Conservation (phyloP, 2,113 vertebrate species). For the Etheostoma spectabile region DNA sequence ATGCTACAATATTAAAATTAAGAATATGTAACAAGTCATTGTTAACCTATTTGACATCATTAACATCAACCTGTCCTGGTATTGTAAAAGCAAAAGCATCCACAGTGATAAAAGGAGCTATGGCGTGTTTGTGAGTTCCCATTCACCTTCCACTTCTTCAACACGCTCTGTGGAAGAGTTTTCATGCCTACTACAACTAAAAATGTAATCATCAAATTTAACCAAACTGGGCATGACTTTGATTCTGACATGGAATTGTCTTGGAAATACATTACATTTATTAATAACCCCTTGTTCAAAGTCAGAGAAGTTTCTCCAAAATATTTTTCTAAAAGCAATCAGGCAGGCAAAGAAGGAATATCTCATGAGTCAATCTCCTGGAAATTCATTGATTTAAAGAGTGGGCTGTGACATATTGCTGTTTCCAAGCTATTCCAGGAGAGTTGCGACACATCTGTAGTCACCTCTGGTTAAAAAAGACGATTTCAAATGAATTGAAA, state of each 20-base stretch:
- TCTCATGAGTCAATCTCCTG: slow-evolving; percentile 55
- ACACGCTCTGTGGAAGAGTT: background rate
- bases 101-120: background rate
- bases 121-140: background rate
- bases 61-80: background rate
- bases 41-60: background rate
- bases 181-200: background rate
- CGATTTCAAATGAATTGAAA: background rate
- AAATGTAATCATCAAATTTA: background rate
- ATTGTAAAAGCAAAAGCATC: too few species aligned
- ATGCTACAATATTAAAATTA: background rate
- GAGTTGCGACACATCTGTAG: slow-evolving; percentile 50
- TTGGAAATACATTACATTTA: background rate
- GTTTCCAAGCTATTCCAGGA: slow-evolving; percentile 38
- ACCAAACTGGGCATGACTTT: background rate
- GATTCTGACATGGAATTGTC: background rate
- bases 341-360: slow-evolving; percentile 6
- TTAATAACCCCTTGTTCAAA: slow-evolving; percentile 2
- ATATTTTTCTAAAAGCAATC: slow-evolving; percentile 36
- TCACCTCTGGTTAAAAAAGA: slow-evolving; percentile 15
- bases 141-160: background rate
- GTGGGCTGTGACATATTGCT: slow-evolving; percentile 40
- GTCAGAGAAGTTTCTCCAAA: slow-evolving; percentile 21
- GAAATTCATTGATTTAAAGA: slow-evolving; percentile 23
- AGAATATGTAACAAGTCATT: background rate